Evolutionary conservation across 2,797 vertebrate species (phyloP), one percentile per base, ranked within the genome.

Genomic region (Lacerta bilineata): DNA sequence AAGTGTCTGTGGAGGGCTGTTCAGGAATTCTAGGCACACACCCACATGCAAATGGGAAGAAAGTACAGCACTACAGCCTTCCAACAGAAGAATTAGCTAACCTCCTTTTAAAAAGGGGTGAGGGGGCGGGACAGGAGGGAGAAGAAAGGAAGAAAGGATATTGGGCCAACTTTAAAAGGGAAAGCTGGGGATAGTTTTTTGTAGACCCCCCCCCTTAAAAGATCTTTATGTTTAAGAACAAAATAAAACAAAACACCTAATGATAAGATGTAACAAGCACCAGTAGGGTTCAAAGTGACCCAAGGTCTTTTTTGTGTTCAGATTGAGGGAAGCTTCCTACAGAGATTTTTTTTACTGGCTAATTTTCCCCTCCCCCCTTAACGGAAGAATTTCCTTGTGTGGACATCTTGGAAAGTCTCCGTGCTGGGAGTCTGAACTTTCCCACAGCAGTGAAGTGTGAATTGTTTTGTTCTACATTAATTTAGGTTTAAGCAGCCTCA

Each of bases 1-100:
- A 97, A 97, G 98, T 98, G 97, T 96, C 96, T 97, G 95, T 97
- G 97, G 96, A 97, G 96, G 96, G 97, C 98, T 97, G 97, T 97
- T 97, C 94, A 90, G 88, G 95, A 89, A 97, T 98, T 97, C 96
- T 94, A 95, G 94, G 91, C 94, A 95, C 96, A 95, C 93, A 88
- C 78, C 72, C 79, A 92, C 92, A 94, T 96, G 95, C 96, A 95
- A 97, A 96, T 96, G 94, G 90, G 92, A 95, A 94, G 90, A 93
- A 96, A 95, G 91, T 85, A 88, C 94, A 93, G 87, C 91, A 77
- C n/a, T 0, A 39, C 87, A 87, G 75, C 46, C 36, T 95, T 90
- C 90, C 90, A 90, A 76, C 87, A 83, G 81, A 85, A 88, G 88
- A 43, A 92, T 95, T 91, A 68, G 91, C 76, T 94, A 88, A 81